Evolutionary conservation across 2,797 vertebrate species (phyloP), one percentile per base, ranked within the genome.

Genomic region (Rallus crepitans): DNA sequence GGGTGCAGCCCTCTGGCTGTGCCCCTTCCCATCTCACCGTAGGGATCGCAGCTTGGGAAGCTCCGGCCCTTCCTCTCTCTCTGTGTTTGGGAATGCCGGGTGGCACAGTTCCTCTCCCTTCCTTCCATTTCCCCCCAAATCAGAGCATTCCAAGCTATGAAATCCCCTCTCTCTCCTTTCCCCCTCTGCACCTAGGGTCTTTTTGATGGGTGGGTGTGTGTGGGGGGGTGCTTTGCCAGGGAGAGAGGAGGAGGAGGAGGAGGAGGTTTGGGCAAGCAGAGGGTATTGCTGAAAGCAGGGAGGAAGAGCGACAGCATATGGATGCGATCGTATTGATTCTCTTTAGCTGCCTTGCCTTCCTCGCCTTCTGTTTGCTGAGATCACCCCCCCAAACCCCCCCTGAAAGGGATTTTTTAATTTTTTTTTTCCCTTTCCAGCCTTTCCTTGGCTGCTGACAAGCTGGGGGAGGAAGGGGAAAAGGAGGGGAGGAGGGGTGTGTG

Each of bases 71-170:
- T 23, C 40, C 56, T 39, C 6, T 0, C 6, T 0, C 50, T 37
- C 2, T 4, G 27, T 7, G 1, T 40, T 20, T 40, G 70, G 72
- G 37, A 39, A 37, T 18, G 28, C 56, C 7, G n/a, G 24, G n/a
- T 6, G 30, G 14, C 55, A 15, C 72, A 23, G 66, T 82, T 92
- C 89, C 93, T 79, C 93, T 81, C 75, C 78, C 68, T 60, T 79
- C 61, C 50, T 82, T 65, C 55, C 18, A 1, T 57, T 56, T 31
- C 42, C 42, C 75, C 60, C 40, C 7, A 30, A 70, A 90, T 56
- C 56, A 65, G 92, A 53, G 92, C 42, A 19, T 45, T 45, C 42
- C 42, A 45, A 45, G 42, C 42, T 8, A 19, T 45, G 42, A 19
- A 45, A 45, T 18, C 42, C 42, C 18, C 18, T 19, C 42, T 45